Evolutionary conservation across 2,797 vertebrate genomes (phyloP).

Genomic region (Oreochromis grahami): DNA sequence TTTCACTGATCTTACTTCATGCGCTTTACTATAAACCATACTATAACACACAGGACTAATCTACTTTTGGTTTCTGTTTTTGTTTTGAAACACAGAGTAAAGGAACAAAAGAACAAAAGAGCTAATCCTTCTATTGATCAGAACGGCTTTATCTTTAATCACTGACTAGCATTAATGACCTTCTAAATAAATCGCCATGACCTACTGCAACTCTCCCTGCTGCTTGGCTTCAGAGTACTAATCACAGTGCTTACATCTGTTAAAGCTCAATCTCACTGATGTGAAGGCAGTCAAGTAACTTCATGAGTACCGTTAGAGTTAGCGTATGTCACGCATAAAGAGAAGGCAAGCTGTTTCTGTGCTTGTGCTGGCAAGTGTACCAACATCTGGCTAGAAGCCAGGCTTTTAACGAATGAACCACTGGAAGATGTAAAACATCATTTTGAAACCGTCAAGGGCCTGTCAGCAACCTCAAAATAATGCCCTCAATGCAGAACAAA

Average conservation of each 20-base stretch:
- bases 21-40: background rate
- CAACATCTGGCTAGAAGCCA: constrained; percentile 52
- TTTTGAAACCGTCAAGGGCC: constrained; percentile 56
- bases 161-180: constrained; percentile 52
- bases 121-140: constrained; percentile 58
- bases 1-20: background rate
- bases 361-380: constrained; percentile 35
- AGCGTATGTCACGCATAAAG: constrained; percentile 13
- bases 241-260: constrained; percentile 52
- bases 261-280: constrained; percentile 24
- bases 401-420: constrained; percentile 64
- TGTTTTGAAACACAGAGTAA: background rate
- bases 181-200: constrained; percentile 37
- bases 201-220: constrained; percentile 31
- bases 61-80: background rate
- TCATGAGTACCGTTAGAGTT: constrained; percentile 19
- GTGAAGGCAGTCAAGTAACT: constrained; percentile 40
- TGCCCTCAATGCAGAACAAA: constrained; percentile 52
- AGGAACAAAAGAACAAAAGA: background rate
- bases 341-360: constrained; percentile 2
- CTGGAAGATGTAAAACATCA: constrained; percentile 49
- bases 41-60: background rate
- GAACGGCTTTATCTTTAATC: constrained; percentile 43
- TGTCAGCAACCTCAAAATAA: constrained; percentile 60
- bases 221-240: constrained; percentile 31